Base-by-base conservation (phyloP, 2,797 vertebrate species). In the Peromyscus attwateri region DNA sequence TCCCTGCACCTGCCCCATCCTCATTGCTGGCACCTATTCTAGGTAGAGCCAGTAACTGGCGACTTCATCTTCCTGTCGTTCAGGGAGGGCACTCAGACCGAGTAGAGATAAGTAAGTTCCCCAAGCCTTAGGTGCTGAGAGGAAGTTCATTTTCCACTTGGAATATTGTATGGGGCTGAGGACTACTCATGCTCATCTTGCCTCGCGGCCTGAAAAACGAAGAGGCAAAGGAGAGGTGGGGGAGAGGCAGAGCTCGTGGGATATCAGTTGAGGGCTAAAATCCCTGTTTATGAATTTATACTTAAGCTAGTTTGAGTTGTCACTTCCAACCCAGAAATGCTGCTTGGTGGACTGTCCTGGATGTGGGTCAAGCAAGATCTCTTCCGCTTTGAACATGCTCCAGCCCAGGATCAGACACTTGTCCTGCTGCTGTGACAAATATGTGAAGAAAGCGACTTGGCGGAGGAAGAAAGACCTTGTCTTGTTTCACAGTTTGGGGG, bases 71-170 rank as follows among this genome's bases (percentile, higher is more conserved):
- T 75, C 88, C n/a, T 83, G 21, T 14, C 40, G 37, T 40, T 94
- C n/a, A 77, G 46, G 34, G 87, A 70, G 37, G 89, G 27, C 23
- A 87, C 6, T 11, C 34, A 17, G 75, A 19, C 21, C 68, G 55
- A 75, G 14, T 75, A 81, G 27, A 96, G 62, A 71, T 23, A 64
- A 21, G 29, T 62, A 29, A 40, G 89, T 73, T 52, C 57, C 75
- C 14, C 73, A 75, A 94, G 75, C 91, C 31, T 83, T 49, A 60
- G 68, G 84, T 40, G n/a, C 13, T 91, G 57, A 81, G n/a, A 91
- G 75, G 55, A 88, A 52, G 5, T 55, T 95, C 29, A 13, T 52
- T 79, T 57, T 85, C 37, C 19, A 29, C n/a, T 75, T 55, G 43
- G 40, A n/a, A 52, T 60, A 52, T 23, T 64, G 57, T 73, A 12